A percentile compares a stretch with the other conserved stretches of the same genome.
Conservation (phyloP, 1,140 invertebrate species). For the Drosophila ogumai region DNA sequence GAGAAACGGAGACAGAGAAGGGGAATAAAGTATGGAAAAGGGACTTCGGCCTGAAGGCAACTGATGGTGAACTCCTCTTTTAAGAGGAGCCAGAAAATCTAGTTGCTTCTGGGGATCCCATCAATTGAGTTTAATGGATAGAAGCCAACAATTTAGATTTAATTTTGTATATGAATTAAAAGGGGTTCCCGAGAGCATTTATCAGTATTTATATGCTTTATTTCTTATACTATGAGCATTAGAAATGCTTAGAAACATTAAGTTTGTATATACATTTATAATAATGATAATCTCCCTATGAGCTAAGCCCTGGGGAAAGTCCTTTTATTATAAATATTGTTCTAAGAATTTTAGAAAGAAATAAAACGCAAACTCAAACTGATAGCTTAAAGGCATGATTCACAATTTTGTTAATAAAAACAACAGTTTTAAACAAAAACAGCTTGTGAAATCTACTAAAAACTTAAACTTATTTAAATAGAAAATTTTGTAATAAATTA, state of each 20-base stretch:
- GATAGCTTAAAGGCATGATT: not conserved
- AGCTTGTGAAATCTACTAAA: not conserved
- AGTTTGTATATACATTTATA: too few relatives aligned
- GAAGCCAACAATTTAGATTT: slow-evolving; percentile 24
- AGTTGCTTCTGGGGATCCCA: slow-evolving; percentile 33
- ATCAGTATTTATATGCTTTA: not conserved
- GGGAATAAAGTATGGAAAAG: not conserved
- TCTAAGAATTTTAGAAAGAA: not conserved
- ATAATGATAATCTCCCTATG: not conserved
- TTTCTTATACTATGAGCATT: not conserved
- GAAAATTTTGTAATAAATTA: not conserved
- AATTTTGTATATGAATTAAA: slow-evolving; percentile 16
- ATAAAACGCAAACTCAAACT: not conserved
- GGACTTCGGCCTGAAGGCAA: slow-evolving; percentile 21
- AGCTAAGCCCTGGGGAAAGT: not conserved
- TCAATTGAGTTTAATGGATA: slow-evolving; percentile 38
- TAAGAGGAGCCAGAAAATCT: slow-evolving; percentile 38
- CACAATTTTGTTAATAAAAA: not conserved
- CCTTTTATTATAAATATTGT: not conserved
- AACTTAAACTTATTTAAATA: not conserved
- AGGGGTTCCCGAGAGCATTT: not conserved
- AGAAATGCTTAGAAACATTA: not conserved
- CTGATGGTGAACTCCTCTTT: slow-evolving; percentile 21
- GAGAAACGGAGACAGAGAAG: not conserved
- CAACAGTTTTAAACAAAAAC: not conserved